Evolutionary conservation across 1,140 invertebrate species (phyloP), one percentile per base, ranked within the genome.

Genomic region (Euura lappo): DNA sequence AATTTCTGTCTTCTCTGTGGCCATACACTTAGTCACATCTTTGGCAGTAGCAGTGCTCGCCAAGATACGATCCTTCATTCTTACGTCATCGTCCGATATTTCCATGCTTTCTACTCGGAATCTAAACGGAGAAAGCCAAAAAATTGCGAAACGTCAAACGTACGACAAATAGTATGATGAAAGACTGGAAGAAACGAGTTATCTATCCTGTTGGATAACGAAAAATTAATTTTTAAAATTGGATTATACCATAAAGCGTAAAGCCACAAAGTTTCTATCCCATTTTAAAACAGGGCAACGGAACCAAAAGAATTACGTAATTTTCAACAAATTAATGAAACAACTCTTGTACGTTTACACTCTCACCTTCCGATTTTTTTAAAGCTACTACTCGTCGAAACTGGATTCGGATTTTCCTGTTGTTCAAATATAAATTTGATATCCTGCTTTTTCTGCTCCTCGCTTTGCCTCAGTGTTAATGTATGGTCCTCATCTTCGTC

Each of bases 401-500:
- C 77, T 0, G 75, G 69, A 64, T 8, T 71, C 5, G 71, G 42
- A 67, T 71, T 73, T 2, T 87, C 85, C 43, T 80, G 82, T 8
- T 82, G 83, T 44, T 88, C 85, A 46, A 88, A 88, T 70, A 87
- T 84, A 0, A 74, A 75, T 60, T 88, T 84, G 3, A 88, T 80
- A 43, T 88, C 86, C 13, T 86, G 84, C 46, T 87, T 88, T 68
- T 81, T 86, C 47, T 87, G 82, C 64, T 86, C 86, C 5, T 87
- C 86, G 11, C 74, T 80, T 67, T 87, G 85, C 65, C 83, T 83
- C 42, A 87, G 74, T 1, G 86, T 88, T 42, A 88, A 75, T 0
- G 87, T 88, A 45, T 87, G 85, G 13, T 88, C 85, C 45, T 87
- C 86, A 4, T 88, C 87, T 4, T 88, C 86, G 1, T 87, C 85